Conservation (phyloP, 2,797 vertebrate genomes). For the Channallabes apus region DNA sequence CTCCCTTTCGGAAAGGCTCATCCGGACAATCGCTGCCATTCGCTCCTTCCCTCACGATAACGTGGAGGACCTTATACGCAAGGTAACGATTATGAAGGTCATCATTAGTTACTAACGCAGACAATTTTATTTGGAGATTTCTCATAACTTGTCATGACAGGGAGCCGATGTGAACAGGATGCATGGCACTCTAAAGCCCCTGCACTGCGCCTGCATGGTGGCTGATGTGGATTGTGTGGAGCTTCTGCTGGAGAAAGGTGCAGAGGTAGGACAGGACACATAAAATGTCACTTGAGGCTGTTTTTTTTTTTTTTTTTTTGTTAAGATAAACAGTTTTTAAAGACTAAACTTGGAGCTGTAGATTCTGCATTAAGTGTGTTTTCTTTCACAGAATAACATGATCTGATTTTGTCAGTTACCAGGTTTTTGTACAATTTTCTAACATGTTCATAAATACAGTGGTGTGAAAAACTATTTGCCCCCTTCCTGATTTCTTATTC, state of each 20-base stretch:
- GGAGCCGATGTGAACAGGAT: conserved; percentile 96
- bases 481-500: no score
- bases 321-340: neutral
- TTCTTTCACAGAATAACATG: neutral
- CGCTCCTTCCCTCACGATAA: conserved; percentile 95
- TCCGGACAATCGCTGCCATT: conserved; percentile 93
- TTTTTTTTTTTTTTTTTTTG: no score
- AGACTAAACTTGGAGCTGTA: neutral
- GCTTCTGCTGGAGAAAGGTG: conserved; percentile 92
- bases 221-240: conserved; percentile 94
- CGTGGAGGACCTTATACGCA: conserved; percentile 93
- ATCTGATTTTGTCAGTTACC: neutral
- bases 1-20: conserved; percentile 92
- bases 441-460: neutral
- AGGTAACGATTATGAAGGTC: conserved; percentile 68
- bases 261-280: conserved; percentile 79
- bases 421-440: neutral
- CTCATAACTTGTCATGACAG: conserved; percentile 62
- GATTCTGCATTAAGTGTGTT: neutral
- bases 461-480: no score
- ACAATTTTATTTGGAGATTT: neutral
- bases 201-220: conserved; percentile 98
- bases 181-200: conserved; percentile 92
- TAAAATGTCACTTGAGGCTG: neutral
- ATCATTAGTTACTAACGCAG: neutral